These are phyloP conservation scores for Acrocyrtus sp. DNA, from an alignment of 2,888 invertebrate genomes.

Conservation along the genomic window DNA sequence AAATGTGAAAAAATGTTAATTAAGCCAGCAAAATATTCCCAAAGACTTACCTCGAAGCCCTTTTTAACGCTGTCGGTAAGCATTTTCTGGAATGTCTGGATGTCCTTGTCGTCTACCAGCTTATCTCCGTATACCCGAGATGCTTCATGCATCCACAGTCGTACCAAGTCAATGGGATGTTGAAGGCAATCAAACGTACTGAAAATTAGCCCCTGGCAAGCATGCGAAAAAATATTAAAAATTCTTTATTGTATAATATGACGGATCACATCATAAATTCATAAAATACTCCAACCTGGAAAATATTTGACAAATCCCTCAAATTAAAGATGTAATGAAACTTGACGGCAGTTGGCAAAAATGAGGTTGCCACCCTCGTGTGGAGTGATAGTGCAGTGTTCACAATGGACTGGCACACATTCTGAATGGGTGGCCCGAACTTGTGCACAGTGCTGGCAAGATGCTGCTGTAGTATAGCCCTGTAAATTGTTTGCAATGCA, in stretches of 20 bases:
- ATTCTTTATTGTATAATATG: not conserved
- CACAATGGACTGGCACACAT: conserved; percentile 79
- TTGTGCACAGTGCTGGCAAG: conserved; percentile 83
- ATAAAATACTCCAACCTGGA: conserved; percentile 77
- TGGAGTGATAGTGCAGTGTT: conserved; percentile 86
- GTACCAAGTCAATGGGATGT: conserved; percentile 82
- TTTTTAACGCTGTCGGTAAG: conserved; percentile 92
- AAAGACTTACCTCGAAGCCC: conserved; percentile 78
- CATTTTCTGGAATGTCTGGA: conserved; percentile 88
- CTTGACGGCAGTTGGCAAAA: conserved; percentile 94
- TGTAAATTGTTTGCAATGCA: conserved; percentile 87
- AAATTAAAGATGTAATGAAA: conserved; percentile 98
- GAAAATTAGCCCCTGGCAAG: conserved; percentile 81
- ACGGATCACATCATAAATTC: no score
- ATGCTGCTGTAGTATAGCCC: conserved; percentile 88
- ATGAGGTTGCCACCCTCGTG: conserved; percentile 85
- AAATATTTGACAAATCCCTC: conserved; percentile 93
- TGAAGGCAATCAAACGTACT: conserved; percentile 88
- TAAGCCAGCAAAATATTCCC: not conserved
- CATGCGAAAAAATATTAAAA: not conserved
- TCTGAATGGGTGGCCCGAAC: conserved; percentile 77
- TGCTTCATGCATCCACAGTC: conserved; percentile 94
- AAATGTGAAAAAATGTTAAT: no score
- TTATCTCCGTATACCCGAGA: conserved; percentile 95
- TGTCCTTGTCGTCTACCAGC: conserved; percentile 89